Base-by-base conservation (phyloP, 2,797 vertebrate genomes). In the Gouania willdenowi region DNA sequence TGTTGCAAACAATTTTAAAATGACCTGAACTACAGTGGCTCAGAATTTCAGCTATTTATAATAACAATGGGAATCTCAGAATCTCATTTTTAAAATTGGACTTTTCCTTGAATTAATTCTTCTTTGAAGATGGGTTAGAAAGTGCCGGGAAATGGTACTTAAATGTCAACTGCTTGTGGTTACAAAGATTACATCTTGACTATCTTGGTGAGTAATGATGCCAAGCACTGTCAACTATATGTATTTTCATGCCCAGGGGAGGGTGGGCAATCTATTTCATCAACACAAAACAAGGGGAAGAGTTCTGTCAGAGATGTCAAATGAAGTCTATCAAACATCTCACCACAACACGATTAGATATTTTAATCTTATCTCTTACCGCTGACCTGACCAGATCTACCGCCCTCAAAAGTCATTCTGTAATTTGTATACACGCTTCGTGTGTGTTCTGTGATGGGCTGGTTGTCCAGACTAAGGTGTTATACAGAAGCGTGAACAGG, bases 241-340 rank as follows among this genome's bases (percentile, higher is more conserved):
- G 3, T 61, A 49, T 53, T 67, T 65, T 37, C 26, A 23, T 44
- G 36, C 22, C 24, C 21, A 23, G 25, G 40, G 49, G 25, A 41
- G 10, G 26, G 36, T 26, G 31, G 13, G 37, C 29, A 22, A 8
- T 29, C 19, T 36, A 46, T 36, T 55, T 49, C 56, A 59, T 63
- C 47, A 41, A 13, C 51, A 39, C 15, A 41, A 37, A 12, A 40
- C 48, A 38, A 55, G 31, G 12, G 23, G 25, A 9, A 44, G 28
- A 27, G 19, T 30, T 20, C 46, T 44, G 20, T 8, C 22, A 58
- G 28, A 31, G 57, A 10, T 58, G 42, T 61, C 57, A 36, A 28
- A 4, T 9, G 19, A 45, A 10, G 22, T 58, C 44, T 49, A 21
- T 46, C 40, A 55, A 32, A 36, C 0, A 5, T 6, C 2, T 29